A percentile compares a stretch with the other conserved stretches of the same genome.
These are phyloP conservation scores for Oreochromis mossambicus DNA, from an alignment of 2,797 vertebrate species.

Conservation along the genomic window DNA sequence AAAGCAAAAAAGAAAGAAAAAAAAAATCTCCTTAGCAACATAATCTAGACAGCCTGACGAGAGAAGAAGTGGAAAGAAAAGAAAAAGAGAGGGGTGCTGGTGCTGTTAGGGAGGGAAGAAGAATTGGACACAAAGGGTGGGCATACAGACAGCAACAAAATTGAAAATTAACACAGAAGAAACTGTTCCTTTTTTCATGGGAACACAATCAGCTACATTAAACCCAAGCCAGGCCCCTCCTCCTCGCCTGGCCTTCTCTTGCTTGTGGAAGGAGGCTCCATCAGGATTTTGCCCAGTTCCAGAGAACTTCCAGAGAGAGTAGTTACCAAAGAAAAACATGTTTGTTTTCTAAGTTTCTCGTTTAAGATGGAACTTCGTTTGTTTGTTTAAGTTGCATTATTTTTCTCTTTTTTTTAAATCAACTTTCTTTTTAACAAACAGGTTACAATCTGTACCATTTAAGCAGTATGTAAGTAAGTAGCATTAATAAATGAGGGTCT, in stretches of 20 bases:
- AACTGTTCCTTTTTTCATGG: conserved; percentile 97
- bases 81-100: conserved; percentile 85
- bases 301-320: background rate
- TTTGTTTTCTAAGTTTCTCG: background rate
- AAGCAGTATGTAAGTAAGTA: background rate
- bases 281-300: background rate
- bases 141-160: conserved; percentile 91
- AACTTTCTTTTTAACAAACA: background rate
- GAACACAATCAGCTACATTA: conserved; percentile 93
- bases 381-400: background rate
- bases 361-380: background rate
- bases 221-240: conserved; percentile 69
- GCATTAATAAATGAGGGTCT: background rate
- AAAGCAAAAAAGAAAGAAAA: conserved; percentile 77
- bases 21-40: conserved; percentile 99
- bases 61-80: conserved; percentile 70
- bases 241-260: background rate
- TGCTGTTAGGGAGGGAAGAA: conserved; percentile 83
- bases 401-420: background rate
- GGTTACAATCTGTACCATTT: background rate
- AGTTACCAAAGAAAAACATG: background rate
- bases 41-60: conserved; percentile 92
- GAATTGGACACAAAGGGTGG: conserved; percentile 88
- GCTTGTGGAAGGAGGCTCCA: conserved; percentile 1
- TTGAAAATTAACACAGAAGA: conserved; percentile 97